phyloP scores from a whole-genome alignment of 2,888 invertebrate species.

The Hemithea aestivaria region DNA sequence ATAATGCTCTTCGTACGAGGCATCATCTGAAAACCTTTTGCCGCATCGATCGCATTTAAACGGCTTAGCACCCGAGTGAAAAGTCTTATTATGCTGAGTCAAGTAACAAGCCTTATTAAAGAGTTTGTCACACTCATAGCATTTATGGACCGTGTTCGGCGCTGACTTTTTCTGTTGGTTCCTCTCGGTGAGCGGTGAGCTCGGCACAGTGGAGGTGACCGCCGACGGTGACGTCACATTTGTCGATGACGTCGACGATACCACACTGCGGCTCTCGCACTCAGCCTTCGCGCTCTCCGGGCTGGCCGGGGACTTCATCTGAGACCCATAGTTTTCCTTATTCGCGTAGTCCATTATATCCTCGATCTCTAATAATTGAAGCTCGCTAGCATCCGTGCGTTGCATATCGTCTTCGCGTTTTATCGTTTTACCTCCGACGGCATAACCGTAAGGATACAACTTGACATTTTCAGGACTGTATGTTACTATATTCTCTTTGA shows the following conservation, averaged over 20 bases:
- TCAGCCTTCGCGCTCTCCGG: constrained; percentile 69
- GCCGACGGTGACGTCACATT: constrained; percentile 47
- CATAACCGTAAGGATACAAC: constrained; percentile 59
- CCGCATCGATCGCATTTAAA: constrained; percentile 92
- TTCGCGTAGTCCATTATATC: constrained; percentile 75
- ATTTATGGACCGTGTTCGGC: constrained; percentile 78
- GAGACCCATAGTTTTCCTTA: constrained; percentile 71
- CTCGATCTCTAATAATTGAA: constrained; percentile 69
- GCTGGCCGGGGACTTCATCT: constrained; percentile 72
- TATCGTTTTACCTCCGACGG: constrained; percentile 64
- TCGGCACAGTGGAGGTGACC: constrained; percentile 62
- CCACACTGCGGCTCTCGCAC: constrained; percentile 51
- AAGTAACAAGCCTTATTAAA: constrained; percentile 93
- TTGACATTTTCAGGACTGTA: constrained; percentile 58
- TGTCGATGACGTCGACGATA: constrained; percentile 63
- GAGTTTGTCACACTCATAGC: constrained; percentile 89
- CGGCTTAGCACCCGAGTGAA: constrained; percentile 92
- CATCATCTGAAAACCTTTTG: constrained; percentile 87
- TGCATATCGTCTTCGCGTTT: constrained; percentile 56
- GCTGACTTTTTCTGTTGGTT: constrained; percentile 59
- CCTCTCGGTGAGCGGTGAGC: constrained; percentile 64
- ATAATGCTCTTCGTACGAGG: constrained; percentile 85
- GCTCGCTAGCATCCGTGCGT: constrained; percentile 52
- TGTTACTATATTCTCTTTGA: constrained; percentile 59
- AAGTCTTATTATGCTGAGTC: constrained; percentile 94